Conservation (phyloP, 2,113 vertebrate genomes). For the Meles meles region DNA sequence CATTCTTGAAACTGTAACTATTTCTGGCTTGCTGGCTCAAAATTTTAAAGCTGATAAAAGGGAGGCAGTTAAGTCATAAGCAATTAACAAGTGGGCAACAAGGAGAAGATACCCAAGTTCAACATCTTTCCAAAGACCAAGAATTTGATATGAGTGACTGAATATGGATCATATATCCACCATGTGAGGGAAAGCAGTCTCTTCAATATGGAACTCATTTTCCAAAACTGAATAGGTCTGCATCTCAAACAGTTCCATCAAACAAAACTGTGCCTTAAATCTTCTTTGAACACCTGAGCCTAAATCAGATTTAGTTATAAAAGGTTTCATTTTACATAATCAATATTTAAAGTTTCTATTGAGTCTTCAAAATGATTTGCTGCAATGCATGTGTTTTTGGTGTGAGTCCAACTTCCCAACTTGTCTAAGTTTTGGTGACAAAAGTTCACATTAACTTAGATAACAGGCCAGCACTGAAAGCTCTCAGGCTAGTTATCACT, state of each 20-base stretch:
- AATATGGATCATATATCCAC: not conserved
- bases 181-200: not conserved
- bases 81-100: not conserved
- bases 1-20: not conserved
- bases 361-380: slow-evolving; percentile 63
- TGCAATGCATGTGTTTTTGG: slow-evolving; percentile 40
- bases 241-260: not conserved
- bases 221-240: slow-evolving; percentile 31
- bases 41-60: not conserved
- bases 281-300: slow-evolving; percentile 47
- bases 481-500: slow-evolving; percentile 19
- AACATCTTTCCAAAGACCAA: slow-evolving; percentile 11
- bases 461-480: slow-evolving; percentile 5
- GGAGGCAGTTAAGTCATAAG: not conserved
- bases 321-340: slow-evolving; percentile 56
- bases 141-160: not conserved
- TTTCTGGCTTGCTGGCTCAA: not conserved
- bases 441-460: slow-evolving; percentile 59
- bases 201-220: slow-evolving; percentile 24
- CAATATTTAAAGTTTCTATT: slow-evolving; percentile 60
- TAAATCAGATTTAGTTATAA: slow-evolving; percentile 64
- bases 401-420: slow-evolving; percentile 60
- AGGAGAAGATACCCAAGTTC: not conserved
- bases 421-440: slow-evolving; percentile 51
- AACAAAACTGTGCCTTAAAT: slow-evolving; percentile 55